Conservation (phyloP, 2,888 invertebrate species). For the Caenorhabditis sp. region DNA sequence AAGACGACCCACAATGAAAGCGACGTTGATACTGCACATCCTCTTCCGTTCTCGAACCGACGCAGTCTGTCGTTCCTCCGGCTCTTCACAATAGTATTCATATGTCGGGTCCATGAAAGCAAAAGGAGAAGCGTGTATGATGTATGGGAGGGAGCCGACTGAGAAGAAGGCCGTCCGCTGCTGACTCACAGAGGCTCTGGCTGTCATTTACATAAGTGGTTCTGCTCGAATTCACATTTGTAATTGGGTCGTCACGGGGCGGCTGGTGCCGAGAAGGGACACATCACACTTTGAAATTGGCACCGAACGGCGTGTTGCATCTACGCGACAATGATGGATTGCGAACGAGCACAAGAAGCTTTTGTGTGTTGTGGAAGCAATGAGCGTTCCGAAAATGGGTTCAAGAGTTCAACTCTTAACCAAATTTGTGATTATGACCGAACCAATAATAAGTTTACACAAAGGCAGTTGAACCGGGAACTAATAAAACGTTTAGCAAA, state of each 20-base stretch:
- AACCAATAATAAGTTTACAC: too few relatives aligned
- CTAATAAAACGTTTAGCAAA: too few relatives aligned
- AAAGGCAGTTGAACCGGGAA: too few relatives aligned
- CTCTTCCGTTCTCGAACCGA: conserved; percentile 96
- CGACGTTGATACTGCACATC: conserved; percentile 98
- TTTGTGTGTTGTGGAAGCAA: conserved; percentile 7
- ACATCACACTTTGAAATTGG: conserved; percentile 9
- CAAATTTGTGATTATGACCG: too few relatives aligned
- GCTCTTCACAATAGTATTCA: conserved; percentile 48
- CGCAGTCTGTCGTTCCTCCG: conserved; percentile 86
- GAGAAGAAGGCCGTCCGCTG: too few relatives aligned
- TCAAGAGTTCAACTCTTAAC: too few relatives aligned
- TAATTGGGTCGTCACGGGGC: conserved; percentile 35
- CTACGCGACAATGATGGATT: background rate
- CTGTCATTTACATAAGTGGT: conserved; percentile 58
- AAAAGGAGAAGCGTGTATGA: conserved; percentile 6
- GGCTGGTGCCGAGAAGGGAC: conserved; percentile 17
- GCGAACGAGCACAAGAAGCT: too few relatives aligned
- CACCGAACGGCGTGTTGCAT: conserved; percentile 23
- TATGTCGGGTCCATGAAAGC: conserved; percentile 31
- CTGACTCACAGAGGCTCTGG: conserved; percentile 13
- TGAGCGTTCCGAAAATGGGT: too few relatives aligned
- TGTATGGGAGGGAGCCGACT: too few relatives aligned
- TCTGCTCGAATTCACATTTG: conserved; percentile 43
- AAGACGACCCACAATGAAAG: conserved; percentile 70